Evolutionary conservation across 2,797 vertebrate species (phyloP).

Genomic region (Mormyrus proboscirostris): DNA sequence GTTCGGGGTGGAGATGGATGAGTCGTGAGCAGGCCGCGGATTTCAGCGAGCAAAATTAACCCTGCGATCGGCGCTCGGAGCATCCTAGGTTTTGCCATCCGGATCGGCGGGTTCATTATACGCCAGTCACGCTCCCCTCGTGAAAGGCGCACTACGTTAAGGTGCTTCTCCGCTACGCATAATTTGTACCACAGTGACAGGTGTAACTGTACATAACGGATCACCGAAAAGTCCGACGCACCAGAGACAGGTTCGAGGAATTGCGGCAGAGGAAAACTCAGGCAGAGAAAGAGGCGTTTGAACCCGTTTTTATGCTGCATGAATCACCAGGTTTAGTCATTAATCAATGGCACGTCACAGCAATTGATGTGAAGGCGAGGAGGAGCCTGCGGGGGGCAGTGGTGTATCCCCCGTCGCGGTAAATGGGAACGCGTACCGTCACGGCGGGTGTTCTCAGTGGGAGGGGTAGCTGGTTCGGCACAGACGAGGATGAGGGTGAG

Average conservation of each 20-base stretch:
- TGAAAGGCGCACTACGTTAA: not conserved
- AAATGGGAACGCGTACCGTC: not conserved
- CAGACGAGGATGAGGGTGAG: not conserved
- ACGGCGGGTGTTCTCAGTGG: not conserved
- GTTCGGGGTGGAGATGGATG: not conserved
- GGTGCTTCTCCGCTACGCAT: not conserved
- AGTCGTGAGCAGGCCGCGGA: not conserved
- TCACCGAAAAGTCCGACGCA: not conserved
- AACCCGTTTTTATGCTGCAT: not conserved
- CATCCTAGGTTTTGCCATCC: not conserved
- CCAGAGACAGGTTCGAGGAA: not conserved
- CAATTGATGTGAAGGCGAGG: not conserved
- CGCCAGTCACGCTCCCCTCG: not conserved
- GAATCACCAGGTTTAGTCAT: conserved; percentile 17
- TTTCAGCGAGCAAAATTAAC: not conserved
- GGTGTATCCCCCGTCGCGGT: not conserved
- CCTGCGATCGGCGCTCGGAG: not conserved
- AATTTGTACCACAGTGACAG: not conserved
- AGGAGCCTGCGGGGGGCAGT: not conserved
- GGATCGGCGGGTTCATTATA: not conserved
- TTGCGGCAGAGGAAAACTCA: not conserved
- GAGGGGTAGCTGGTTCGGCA: not conserved
- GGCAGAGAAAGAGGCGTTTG: not conserved
- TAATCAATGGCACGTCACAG: not conserved
- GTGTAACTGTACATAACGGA: conserved; percentile 1